These are phyloP conservation scores for Chesias legatella DNA, from an alignment of 2,888 invertebrate species.

Conservation along the genomic window DNA sequence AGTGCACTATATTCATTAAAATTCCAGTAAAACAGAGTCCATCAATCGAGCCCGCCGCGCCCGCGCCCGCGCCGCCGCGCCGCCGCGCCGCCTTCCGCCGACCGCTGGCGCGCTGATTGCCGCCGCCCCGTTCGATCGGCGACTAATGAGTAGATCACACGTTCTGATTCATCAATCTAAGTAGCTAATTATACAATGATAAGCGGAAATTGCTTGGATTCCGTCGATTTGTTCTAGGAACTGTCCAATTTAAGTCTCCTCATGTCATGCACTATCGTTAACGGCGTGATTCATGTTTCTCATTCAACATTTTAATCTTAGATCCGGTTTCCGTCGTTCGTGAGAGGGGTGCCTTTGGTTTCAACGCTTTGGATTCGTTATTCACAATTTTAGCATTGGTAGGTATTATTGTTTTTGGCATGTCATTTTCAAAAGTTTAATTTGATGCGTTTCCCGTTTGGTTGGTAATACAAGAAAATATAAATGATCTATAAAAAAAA, in stretches of 20 bases:
- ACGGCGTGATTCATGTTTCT: slow-evolving; percentile 26
- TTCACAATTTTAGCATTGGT: too few relatives aligned
- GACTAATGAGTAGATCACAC: slow-evolving; percentile 44
- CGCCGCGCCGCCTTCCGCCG: slow-evolving; percentile 33
- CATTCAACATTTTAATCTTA: slow-evolving; percentile 23
- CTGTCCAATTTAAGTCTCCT: slow-evolving; percentile 34
- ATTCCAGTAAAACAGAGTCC: slow-evolving; percentile 60
- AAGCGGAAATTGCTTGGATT: slow-evolving; percentile 46
- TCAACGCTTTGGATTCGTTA: not conserved
- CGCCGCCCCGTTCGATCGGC: slow-evolving; percentile 44
- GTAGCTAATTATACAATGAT: slow-evolving; percentile 34
- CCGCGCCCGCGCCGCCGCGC: too few relatives aligned
- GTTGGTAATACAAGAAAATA: too few relatives aligned
- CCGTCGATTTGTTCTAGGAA: slow-evolving; percentile 37
- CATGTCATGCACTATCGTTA: slow-evolving; percentile 30
- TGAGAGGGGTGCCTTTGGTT: too few relatives aligned
- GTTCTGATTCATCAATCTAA: slow-evolving; percentile 46
- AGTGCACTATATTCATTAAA: slow-evolving; percentile 66
- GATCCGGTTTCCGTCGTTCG: slow-evolving; percentile 18
- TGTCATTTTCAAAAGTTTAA: too few relatives aligned
- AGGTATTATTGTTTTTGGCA: too few relatives aligned
- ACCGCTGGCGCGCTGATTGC: slow-evolving; percentile 42
- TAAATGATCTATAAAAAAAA: too few relatives aligned
- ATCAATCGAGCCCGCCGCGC: slow-evolving; percentile 43
- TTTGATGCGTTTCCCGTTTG: too few relatives aligned